Evolutionary conservation across 2,888 invertebrate genomes (phyloP).

Genomic region (Tenthredo amoena): DNA sequence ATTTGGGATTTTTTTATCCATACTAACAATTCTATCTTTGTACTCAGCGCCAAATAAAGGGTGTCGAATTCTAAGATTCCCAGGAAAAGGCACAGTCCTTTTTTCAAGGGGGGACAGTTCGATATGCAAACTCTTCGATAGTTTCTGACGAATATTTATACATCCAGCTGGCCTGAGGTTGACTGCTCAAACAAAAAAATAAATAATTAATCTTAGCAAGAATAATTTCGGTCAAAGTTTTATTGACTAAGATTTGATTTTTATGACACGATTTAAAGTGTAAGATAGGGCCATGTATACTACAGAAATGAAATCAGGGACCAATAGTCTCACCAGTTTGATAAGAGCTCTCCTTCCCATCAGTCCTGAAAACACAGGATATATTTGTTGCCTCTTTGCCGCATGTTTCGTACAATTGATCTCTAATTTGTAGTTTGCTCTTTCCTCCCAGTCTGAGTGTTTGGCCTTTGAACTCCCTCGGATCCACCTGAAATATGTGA

Average conservation of each 20-base stretch:
- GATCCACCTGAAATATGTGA: constrained; percentile 56
- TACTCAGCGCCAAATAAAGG: constrained; percentile 59
- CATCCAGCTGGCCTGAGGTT: constrained; percentile 59
- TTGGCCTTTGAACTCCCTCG: constrained; percentile 58
- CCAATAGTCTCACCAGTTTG: constrained; percentile 52
- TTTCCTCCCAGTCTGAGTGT: constrained; percentile 57
- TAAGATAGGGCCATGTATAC: neutral
- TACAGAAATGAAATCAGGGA: neutral
- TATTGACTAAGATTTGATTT: no score
- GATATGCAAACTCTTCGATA: constrained; percentile 45
- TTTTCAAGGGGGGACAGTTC: constrained; percentile 32
- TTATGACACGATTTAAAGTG: neutral
- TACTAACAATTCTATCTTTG: constrained; percentile 28
- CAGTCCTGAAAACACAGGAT: constrained; percentile 59
- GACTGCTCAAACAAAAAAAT: constrained; percentile 55
- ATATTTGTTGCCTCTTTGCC: constrained; percentile 54
- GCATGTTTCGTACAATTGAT: constrained; percentile 58
- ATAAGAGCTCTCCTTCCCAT: neutral
- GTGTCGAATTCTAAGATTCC: constrained; percentile 60
- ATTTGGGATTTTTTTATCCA: neutral
- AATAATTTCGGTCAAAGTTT: neutral
- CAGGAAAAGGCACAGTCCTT: constrained; percentile 58
- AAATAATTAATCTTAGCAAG: neutral
- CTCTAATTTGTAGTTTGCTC: constrained; percentile 59
- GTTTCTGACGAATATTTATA: constrained; percentile 59